phyloP scores from a whole-genome alignment of 2,888 invertebrate genomes.

The Hypsopygia costalis region DNA sequence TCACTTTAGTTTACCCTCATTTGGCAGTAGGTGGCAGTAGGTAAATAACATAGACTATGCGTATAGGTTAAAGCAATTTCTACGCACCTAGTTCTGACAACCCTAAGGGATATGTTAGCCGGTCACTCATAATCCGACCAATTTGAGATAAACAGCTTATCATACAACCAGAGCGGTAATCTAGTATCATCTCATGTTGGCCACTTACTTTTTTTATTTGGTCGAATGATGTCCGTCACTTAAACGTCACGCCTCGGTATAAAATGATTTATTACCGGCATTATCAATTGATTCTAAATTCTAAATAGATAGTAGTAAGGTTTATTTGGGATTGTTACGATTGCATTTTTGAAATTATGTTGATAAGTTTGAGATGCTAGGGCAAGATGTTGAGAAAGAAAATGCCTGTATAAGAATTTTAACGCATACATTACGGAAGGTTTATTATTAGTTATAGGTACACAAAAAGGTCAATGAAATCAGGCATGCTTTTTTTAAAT shows the following conservation, averaged over 20 bases:
- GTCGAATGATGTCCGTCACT: constrained; percentile 47
- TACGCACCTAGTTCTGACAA: neutral
- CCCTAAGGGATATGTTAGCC: constrained; percentile 25
- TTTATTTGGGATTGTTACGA: constrained; percentile 27
- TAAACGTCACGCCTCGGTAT: constrained; percentile 48
- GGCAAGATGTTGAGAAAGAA: constrained; percentile 48
- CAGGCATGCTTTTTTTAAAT: too few relatives aligned
- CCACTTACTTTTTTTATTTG: constrained; percentile 44
- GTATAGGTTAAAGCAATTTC: neutral
- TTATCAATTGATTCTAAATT: constrained; percentile 37
- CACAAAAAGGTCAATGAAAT: neutral
- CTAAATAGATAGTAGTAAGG: constrained; percentile 31
- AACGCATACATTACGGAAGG: neutral
- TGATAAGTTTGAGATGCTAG: constrained; percentile 49
- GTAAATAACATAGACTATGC: too few relatives aligned
- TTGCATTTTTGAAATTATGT: constrained; percentile 22
- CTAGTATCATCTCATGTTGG: constrained; percentile 49
- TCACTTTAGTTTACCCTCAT: too few relatives aligned
- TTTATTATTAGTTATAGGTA: neutral
- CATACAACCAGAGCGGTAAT: constrained; percentile 48
- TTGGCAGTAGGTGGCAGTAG: too few relatives aligned
- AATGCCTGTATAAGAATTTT: neutral
- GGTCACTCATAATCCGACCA: constrained; percentile 46
- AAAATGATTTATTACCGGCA: constrained; percentile 56
- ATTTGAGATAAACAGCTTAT: constrained; percentile 62